Evolutionary conservation across 2,888 invertebrate genomes (phyloP).

Genomic region (Miltochrista miniata): DNA sequence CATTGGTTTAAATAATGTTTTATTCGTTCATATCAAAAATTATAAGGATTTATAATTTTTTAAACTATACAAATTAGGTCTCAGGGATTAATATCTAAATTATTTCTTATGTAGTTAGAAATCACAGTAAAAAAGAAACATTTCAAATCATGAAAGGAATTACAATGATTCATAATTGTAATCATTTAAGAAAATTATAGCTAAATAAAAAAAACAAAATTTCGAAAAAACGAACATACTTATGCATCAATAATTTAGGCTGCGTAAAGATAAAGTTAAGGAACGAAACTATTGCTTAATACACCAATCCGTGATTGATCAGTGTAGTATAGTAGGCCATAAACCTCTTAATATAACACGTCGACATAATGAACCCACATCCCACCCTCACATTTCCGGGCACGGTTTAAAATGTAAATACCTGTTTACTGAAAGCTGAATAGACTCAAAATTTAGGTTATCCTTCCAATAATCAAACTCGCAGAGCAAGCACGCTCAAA

Average conservation of each 20-base stretch:
- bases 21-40: slow-evolving; percentile 35
- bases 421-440: too few relatives aligned
- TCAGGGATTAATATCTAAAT: slow-evolving; percentile 13
- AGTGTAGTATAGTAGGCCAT: too few relatives aligned
- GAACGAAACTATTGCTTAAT: too few relatives aligned
- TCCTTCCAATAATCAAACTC: too few relatives aligned
- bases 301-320: too few relatives aligned
- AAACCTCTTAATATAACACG: too few relatives aligned
- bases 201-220: background rate
- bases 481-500: too few relatives aligned
- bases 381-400: too few relatives aligned
- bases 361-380: too few relatives aligned
- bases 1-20: slow-evolving; percentile 61
- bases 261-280: background rate
- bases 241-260: background rate
- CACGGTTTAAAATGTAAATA: too few relatives aligned
- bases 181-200: background rate
- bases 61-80: background rate
- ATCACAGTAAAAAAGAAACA: slow-evolving; percentile 26
- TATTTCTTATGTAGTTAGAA: slow-evolving; percentile 24
- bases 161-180: slow-evolving; percentile 15
- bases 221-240: background rate
- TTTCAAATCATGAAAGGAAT: slow-evolving; percentile 7
- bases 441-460: too few relatives aligned
- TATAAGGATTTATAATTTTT: slow-evolving; percentile 7